Conservation (phyloP, 2,888 invertebrate genomes). For the Stictocephala bisonia region DNA sequence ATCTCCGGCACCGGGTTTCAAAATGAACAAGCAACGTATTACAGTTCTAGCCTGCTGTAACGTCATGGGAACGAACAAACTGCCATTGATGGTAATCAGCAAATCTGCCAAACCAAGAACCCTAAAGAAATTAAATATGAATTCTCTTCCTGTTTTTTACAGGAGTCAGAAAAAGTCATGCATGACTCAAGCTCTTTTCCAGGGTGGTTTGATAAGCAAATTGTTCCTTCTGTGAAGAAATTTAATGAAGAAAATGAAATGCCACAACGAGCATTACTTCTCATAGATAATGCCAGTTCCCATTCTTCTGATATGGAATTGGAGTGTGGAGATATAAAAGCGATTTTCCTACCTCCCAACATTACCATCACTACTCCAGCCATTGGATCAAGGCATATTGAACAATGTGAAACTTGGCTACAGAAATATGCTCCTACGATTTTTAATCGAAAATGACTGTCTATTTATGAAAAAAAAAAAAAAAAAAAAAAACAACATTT, state of each 20-base stretch:
- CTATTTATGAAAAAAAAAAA: slow-evolving; percentile 33
- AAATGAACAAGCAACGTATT: slow-evolving; percentile 57
- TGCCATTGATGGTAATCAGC: slow-evolving; percentile 58
- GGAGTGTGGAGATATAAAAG: slow-evolving; percentile 22
- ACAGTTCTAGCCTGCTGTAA: slow-evolving; percentile 58
- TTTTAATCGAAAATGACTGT: background rate
- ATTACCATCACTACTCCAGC: slow-evolving; percentile 32
- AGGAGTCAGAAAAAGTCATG: slow-evolving; percentile 55
- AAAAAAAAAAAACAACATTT: slow-evolving; percentile 43
- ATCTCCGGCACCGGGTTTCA: slow-evolving; percentile 55
- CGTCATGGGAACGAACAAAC: slow-evolving; percentile 55
- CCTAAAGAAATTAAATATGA: slow-evolving; percentile 56
- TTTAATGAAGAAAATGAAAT: slow-evolving; percentile 41
- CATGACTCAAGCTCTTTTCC: slow-evolving; percentile 55
- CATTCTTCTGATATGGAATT: slow-evolving; percentile 45
- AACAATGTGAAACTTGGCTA: slow-evolving; percentile 1
- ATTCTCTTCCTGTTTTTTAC: slow-evolving; percentile 52
- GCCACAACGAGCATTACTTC: slow-evolving; percentile 53
- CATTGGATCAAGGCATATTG: slow-evolving; percentile 36
- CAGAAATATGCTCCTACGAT: slow-evolving; percentile 34
- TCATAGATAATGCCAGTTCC: slow-evolving; percentile 56
- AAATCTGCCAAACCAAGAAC: slow-evolving; percentile 56
- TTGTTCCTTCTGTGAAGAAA: slow-evolving; percentile 52
- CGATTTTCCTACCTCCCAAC: slow-evolving; percentile 33
- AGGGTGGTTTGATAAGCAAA: slow-evolving; percentile 54